These are phyloP conservation scores for Drosophila pseudotalamancana DNA, from an alignment of 2,888 invertebrate genomes.

Conservation along the genomic window DNA sequence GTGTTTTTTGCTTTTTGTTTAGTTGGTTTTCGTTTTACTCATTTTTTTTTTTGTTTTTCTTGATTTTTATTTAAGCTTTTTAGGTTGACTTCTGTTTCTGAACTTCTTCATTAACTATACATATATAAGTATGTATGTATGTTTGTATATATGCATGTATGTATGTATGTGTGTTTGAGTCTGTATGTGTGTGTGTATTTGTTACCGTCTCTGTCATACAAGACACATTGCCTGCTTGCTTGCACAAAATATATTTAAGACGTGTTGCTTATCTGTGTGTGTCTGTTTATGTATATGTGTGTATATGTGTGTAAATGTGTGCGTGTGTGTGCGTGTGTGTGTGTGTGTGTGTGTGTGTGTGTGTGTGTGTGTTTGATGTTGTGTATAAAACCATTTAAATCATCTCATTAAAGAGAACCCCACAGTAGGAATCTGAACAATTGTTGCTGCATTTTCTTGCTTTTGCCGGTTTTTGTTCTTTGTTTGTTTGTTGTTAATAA, in stretches of 20 bases:
- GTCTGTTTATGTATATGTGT: conserved; percentile 1
- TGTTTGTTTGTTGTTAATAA: conserved; percentile 28
- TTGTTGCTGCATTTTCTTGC: background rate
- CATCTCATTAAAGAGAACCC: conserved; percentile 8
- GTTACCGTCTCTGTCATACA: background rate
- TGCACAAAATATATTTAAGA: background rate
- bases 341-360: background rate
- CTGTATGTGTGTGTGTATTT: too few relatives aligned
- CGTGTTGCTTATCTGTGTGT: background rate
- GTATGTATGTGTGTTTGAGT: conserved; percentile 21
- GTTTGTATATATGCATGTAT: conserved; percentile 10
- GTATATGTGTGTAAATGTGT: conserved; percentile 10
- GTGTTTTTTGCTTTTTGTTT: conserved; percentile 21
- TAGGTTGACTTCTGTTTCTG: conserved; percentile 27
- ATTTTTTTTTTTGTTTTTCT: background rate
- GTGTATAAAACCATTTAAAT: conserved; percentile 5
- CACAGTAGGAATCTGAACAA: conserved; percentile 2
- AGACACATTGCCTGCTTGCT: background rate
- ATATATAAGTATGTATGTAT: conserved; percentile 43
- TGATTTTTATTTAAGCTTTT: conserved; percentile 41
- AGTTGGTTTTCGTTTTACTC: background rate
- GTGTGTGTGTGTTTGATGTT: background rate
- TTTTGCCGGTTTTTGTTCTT: background rate
- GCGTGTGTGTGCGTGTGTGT: background rate
- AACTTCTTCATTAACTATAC: conserved; percentile 32